Evolutionary conservation across 2,888 invertebrate genomes (phyloP).

Genomic region (Pecten maximus): DNA sequence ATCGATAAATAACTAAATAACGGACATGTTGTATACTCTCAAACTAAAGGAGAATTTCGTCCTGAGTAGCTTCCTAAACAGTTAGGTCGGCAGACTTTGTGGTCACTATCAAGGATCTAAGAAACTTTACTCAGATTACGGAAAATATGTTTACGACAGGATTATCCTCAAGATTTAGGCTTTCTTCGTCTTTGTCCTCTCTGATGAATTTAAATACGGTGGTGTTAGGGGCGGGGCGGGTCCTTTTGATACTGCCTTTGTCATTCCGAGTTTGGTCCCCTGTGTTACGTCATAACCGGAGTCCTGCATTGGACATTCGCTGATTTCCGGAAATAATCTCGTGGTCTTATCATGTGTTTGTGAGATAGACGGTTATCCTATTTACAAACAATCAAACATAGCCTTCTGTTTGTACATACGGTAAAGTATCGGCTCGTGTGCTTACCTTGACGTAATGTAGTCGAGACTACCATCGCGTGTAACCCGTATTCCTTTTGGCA

Average conservation of each 20-base stretch:
- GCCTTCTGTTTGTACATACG: background rate
- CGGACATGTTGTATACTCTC: background rate
- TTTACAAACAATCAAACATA: slow-evolving; percentile 22
- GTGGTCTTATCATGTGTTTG: background rate
- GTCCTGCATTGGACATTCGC: background rate
- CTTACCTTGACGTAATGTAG: background rate
- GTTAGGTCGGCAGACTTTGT: background rate
- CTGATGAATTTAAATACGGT: background rate
- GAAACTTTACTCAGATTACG: background rate
- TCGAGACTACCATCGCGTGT: background rate
- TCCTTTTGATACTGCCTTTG: slow-evolving; percentile 11
- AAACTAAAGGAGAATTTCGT: background rate
- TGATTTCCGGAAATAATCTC: slow-evolving; percentile 14
- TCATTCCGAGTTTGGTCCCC: background rate
- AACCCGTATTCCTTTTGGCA: background rate
- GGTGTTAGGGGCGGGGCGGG: slow-evolving; percentile 5
- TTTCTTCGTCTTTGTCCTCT: background rate
- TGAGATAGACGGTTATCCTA: background rate
- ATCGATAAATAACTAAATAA: no score
- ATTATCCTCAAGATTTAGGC: background rate
- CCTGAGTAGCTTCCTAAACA: background rate
- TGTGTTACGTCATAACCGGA: background rate
- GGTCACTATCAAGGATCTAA: background rate
- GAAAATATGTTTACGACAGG: slow-evolving; percentile 7
- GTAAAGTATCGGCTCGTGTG: background rate